These are phyloP conservation scores for Sternotherus odoratus DNA, from an alignment of 2,797 vertebrate species.

Conservation along the genomic window DNA sequence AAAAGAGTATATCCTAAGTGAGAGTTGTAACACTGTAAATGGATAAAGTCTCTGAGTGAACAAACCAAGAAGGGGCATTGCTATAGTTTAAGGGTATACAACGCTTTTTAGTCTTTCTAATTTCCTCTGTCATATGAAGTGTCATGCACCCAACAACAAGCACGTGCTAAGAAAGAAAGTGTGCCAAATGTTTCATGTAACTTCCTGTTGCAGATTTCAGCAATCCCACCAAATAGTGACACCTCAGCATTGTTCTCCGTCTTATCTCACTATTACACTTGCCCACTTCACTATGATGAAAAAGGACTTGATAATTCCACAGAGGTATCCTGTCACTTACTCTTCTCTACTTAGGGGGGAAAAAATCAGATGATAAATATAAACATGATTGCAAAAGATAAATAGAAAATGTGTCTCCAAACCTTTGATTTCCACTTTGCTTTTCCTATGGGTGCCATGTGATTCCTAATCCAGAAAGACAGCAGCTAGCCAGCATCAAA, in stretches of 20 bases:
- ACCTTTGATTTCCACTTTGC: not conserved
- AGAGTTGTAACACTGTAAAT: not conserved
- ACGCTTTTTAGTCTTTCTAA: not conserved
- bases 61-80: not conserved
- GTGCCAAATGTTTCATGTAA: not conserved
- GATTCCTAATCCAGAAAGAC: constrained; percentile 30
- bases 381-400: not conserved
- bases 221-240: not conserved
- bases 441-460: constrained; percentile 18
- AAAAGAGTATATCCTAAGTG: not conserved
- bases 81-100: not conserved
- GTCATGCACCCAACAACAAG: not conserved
- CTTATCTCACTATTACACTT: not conserved
- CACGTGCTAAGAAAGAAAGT: not conserved
- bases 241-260: not conserved
- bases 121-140: not conserved
- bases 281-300: not conserved
- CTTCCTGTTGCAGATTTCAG: not conserved
- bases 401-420: constrained; percentile 25
- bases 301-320: not conserved
- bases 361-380: constrained; percentile 1
- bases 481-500: constrained; percentile 10
- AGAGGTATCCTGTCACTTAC: not conserved
- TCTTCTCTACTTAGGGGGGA: not conserved
- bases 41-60: not conserved